These are phyloP conservation scores for Cathartes aura DNA, from an alignment of 2,113 vertebrate genomes.

Conservation along the genomic window DNA sequence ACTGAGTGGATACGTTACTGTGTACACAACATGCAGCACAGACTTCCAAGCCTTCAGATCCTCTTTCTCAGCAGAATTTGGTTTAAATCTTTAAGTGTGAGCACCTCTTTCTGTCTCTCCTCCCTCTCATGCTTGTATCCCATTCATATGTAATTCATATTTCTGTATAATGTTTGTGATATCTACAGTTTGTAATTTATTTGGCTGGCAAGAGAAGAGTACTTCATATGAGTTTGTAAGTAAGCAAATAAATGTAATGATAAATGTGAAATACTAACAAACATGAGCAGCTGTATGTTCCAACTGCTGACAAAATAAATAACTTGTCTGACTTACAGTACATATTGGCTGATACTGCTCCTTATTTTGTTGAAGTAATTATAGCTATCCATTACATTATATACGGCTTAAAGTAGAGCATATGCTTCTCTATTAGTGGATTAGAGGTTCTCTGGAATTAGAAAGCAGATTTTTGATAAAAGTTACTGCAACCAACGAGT, in stretches of 20 bases:
- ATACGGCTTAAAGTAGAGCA: neutral
- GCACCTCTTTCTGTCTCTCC: neutral
- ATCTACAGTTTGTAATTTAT: neutral
- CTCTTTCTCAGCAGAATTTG: neutral
- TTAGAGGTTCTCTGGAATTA: neutral
- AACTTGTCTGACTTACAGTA: conserved; percentile 13
- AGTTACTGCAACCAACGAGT: neutral
- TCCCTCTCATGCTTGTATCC: neutral
- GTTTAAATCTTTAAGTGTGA: neutral
- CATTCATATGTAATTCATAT: neutral
- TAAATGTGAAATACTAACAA: neutral
- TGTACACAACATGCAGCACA: neutral
- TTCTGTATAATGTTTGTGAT: neutral
- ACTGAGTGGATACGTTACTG: neutral
- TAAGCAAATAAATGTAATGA: neutral
- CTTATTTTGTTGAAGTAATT: neutral
- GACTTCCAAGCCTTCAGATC: neutral
- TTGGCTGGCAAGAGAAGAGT: neutral
- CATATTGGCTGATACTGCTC: neutral
- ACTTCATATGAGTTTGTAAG: neutral
- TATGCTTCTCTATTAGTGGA: neutral
- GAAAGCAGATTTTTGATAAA: neutral
- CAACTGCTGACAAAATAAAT: conserved; percentile 24
- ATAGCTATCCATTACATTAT: neutral
- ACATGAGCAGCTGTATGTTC: neutral